Percentiles rank a stretch among this genome's conserved stretches.
phyloP scores from a whole-genome alignment of 2,888 invertebrate species.

The Agrenia bidenticulata region DNA sequence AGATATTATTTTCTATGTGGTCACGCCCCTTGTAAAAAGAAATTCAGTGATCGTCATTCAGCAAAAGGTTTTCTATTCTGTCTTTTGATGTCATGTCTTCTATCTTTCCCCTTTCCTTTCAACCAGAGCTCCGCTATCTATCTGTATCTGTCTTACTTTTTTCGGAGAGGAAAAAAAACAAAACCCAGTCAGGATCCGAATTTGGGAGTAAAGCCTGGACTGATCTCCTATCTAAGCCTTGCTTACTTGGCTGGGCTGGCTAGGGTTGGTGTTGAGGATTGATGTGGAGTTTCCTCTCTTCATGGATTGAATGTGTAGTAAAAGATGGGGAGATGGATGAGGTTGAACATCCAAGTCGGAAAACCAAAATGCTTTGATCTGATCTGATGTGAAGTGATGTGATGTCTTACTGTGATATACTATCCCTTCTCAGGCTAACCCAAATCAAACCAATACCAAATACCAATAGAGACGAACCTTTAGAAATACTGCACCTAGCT shows the following conservation, averaged over 20 bases:
- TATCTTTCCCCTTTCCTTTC: constrained; percentile 14
- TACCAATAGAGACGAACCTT: too few species aligned
- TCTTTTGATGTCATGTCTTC: constrained; percentile 23
- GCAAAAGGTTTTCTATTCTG: constrained; percentile 15
- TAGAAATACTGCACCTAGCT: too few species aligned
- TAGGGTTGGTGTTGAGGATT: constrained; percentile 1
- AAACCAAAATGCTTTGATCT: constrained; percentile 11
- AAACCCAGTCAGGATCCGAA: background rate
- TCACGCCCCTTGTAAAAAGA: background rate
- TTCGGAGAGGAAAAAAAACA: background rate
- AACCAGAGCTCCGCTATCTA: constrained; percentile 14
- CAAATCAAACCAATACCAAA: too few species aligned
- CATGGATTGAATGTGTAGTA: background rate
- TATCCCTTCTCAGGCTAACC: background rate
- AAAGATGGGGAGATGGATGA: constrained; percentile 9
- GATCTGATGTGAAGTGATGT: constrained; percentile 10
- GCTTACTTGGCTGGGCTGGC: background rate
- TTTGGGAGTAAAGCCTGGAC: background rate
- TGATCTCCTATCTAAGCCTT: background rate
- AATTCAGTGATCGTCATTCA: constrained; percentile 14
- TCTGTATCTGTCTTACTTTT: constrained; percentile 16
- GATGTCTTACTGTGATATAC: constrained; percentile 10
- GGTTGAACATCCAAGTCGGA: constrained; percentile 4
- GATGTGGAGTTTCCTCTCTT: constrained; percentile 3
- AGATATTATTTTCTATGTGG: background rate